phyloP scores from a whole-genome alignment of 2,113 vertebrate genomes.

The Nestor notabilis region DNA sequence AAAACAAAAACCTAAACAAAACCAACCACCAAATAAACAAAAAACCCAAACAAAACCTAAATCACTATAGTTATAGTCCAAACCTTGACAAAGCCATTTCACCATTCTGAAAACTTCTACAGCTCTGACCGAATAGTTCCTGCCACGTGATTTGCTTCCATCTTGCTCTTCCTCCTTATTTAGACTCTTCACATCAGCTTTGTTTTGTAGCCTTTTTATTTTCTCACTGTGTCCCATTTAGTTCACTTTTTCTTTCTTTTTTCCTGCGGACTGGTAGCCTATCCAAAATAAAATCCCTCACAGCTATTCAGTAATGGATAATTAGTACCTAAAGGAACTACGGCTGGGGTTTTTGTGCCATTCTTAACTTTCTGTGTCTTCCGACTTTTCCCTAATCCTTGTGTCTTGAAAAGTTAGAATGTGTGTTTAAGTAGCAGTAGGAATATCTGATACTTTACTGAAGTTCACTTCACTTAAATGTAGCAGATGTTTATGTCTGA shows the following conservation, averaged over 20 bases:
- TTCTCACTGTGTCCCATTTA: neutral
- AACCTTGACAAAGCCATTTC: neutral
- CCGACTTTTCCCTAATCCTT: neutral
- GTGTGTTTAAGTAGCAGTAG: neutral
- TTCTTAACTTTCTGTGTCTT: neutral
- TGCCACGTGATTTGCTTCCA: neutral
- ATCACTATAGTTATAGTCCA: neutral
- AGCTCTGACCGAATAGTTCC: neutral
- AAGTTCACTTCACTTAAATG: neutral
- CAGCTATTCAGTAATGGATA: neutral
- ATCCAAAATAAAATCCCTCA: neutral
- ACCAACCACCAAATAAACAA: neutral
- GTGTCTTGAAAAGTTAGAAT: neutral
- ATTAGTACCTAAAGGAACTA: neutral
- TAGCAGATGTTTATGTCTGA: neutral
- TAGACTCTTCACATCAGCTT: neutral
- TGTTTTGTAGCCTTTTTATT: neutral
- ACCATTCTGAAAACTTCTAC: neutral
- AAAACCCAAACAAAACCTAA: too few species aligned
- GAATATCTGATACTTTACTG: neutral
- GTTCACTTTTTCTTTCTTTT: neutral
- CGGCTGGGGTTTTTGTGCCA: accelerated
- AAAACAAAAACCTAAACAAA: neutral
- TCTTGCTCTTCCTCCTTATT: neutral
- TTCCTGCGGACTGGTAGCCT: neutral